Evolutionary conservation across 2,797 vertebrate species (phyloP), one percentile per base, ranked within the genome.

Genomic region (Sebastes kiyomatsui): DNA sequence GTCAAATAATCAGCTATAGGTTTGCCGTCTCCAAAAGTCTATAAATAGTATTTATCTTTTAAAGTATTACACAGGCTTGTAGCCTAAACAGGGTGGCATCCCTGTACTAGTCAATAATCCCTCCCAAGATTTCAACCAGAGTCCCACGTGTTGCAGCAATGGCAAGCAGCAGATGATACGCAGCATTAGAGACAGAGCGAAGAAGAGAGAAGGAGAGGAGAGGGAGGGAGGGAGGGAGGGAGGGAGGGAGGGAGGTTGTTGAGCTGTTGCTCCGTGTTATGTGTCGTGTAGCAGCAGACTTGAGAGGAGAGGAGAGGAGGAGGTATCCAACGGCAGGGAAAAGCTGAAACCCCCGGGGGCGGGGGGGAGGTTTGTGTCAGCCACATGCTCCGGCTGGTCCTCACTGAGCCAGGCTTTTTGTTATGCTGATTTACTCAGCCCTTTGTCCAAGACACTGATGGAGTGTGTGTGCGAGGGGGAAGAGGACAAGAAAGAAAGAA

Each of bases 391-490:
- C 78, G 88, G 94, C 95, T 90, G 94, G 91, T 91, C 88, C 78
- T 83, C 87, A 28, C 76, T 81, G 75, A 91, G 91, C 88, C 90
- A 83, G 83, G 84, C 85, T 95, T 95, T 97, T 98, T 97, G 96
- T 98, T 95, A 97, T 97, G 96, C 94, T 96, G 95, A 97, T 97
- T 91, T 91, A 83, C 92, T 86, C 83, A 4, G 90, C 68, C 94
- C 93, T 96, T 96, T 95, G 94, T 96, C 88, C 79, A 68, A 80
- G 78, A 88, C 67, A 59, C 84, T 83, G 71, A 79, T 80, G 69
- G 81, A 56, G 22, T 35, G 80, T 79, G 86, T 62, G 86, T 65
- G 70, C 49, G 77, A 56, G 66, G 62, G 77, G 30, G n/a, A 30
- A 72, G n/a, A 78, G 54, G 28, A 67, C 22, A 77, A 62, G 61